Conservation (phyloP, 2,113 vertebrate genomes). For the Laticauda colubrina region DNA sequence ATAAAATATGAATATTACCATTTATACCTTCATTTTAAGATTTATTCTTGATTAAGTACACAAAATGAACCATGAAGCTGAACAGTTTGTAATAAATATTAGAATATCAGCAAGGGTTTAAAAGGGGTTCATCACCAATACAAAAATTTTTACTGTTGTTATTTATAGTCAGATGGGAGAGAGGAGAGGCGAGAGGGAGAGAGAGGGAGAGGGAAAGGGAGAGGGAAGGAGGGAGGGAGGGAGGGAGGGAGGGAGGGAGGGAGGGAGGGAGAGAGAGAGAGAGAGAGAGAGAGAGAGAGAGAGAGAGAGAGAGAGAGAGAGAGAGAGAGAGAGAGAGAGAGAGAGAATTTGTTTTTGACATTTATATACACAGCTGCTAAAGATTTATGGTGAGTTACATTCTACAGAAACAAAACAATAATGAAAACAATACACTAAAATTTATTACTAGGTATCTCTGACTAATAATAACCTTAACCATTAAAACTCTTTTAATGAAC, state of each 20-base stretch:
- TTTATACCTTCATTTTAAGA: background rate
- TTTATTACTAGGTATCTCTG: background rate
- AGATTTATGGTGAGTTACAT: background rate
- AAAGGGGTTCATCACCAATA: background rate
- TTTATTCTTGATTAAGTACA: background rate
- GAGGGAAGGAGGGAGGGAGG: too few species aligned
- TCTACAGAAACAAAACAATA: background rate
- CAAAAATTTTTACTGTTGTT: background rate
- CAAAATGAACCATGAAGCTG: background rate
- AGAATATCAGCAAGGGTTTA: background rate
- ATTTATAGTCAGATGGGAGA: background rate
- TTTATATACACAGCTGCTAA: background rate
- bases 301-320: too few species aligned
- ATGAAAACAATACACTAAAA: background rate
- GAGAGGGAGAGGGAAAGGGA: too few species aligned
- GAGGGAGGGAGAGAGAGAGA: too few species aligned
- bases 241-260: too few species aligned
- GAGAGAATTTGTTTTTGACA: background rate
- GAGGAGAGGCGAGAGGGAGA: too few species aligned
- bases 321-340: accelerated
- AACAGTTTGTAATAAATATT: background rate
- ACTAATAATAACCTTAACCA: background rate
- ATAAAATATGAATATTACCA: background rate
- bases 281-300: accelerated
- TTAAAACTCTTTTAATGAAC: background rate